Percentiles rank a stretch among this genome's conserved stretches.
Conservation (phyloP, 1,140 invertebrate species). For the Paraescarpia echinospica region DNA sequence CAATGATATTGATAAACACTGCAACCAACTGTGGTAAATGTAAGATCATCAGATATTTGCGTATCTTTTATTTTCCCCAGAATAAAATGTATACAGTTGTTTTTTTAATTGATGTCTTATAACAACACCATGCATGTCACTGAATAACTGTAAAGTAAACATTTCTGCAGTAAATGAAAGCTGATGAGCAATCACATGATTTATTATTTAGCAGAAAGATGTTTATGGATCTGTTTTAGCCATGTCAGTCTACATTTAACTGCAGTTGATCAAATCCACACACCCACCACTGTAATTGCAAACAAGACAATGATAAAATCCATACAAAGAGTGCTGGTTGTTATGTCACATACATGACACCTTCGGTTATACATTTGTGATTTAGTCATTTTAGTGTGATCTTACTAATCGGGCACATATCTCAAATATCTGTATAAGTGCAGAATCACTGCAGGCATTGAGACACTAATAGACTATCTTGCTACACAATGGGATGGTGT, state of each 20-base stretch:
- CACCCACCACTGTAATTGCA: background rate
- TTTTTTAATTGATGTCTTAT: background rate
- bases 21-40: background rate
- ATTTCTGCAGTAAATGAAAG: background rate
- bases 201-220: background rate
- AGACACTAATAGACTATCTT: background rate
- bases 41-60: too few relatives aligned
- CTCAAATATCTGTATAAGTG: background rate
- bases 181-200: background rate
- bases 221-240: background rate
- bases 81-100: too few relatives aligned
- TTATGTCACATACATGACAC: background rate
- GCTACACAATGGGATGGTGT: background rate
- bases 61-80: too few relatives aligned
- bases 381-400: background rate
- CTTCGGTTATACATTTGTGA: background rate
- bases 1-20: background rate
- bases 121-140: too few relatives aligned
- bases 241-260: background rate
- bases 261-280: background rate
- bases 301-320: background rate
- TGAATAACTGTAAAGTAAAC: too few relatives aligned
- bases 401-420: background rate
- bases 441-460: background rate
- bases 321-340: background rate